Base-by-base conservation (phyloP, 2,113 vertebrate genomes). In the Oxygymnocypris stewartii region DNA sequence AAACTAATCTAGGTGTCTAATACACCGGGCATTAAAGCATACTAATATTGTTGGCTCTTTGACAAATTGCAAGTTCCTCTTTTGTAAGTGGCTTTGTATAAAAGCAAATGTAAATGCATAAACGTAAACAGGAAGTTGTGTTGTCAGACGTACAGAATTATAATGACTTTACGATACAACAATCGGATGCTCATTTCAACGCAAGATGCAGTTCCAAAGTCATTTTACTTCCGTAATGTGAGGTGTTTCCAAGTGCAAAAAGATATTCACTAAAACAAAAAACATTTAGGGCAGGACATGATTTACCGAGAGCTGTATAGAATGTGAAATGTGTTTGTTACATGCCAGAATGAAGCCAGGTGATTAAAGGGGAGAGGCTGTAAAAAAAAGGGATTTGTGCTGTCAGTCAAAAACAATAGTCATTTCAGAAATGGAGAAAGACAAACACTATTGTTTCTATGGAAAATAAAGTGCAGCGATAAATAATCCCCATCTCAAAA, bases 391-490 rank as follows among this genome's bases (percentile, higher is more conserved):
- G 20, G 37, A n/a, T 40, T 37, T 74, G 71, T 42, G 37, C 2
- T 42, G 71, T 74, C 18, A 74, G 4, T 20, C 37, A 74, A 42
- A 73, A 74, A 74, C 71, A 74, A 74, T 42, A 42, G 69, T 42
- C 4, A 10, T 42, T 73, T 73, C 3, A n/a, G 9, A 73, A 37
- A 37, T 37, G 16, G 18, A 73, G 71, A 10, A 73, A 73, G 37
- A 73, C 69, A 73, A 37, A 73, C 18, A 74, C 40, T 74, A 18
- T 73, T 40, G 28, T 35, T 73, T 73, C 16, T 40, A 16, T 23
- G 16, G 16, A 40, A 42, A 42, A 42, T 74, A 42, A 23, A 18
- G 35, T 37, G 16, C 18, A 42, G 37, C 4, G 71, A 42, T 74
- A 37, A 42, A 74, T 42, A 18, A 42, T 20, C 20, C 37, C 20